These are phyloP conservation scores for Palythoa heliodiscus DNA, from an alignment of 92 coral and sea anemone species.

Conservation along the genomic window DNA sequence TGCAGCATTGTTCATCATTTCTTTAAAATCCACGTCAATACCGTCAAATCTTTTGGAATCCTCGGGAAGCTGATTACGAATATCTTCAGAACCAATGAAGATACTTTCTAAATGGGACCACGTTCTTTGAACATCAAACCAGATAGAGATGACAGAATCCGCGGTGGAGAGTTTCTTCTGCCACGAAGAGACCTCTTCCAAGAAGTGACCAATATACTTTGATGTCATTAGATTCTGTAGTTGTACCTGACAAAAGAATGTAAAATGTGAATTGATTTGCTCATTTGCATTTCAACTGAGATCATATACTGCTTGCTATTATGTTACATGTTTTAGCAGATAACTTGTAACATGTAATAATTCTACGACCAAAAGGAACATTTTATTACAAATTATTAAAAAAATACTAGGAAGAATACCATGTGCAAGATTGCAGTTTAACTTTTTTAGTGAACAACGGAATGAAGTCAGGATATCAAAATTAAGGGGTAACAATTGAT, in stretches of 20 bases:
- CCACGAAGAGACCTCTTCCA: constrained; percentile 98
- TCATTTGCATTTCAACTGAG: not conserved
- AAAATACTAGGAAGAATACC: too few relatives aligned
- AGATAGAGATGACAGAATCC: constrained; percentile 95
- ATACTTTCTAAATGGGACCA: constrained; percentile 99
- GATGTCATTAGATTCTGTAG: constrained; percentile 98
- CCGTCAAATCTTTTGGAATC: constrained; percentile 99
- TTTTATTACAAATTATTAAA: too few relatives aligned
- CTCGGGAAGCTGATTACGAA: constrained; percentile 95
- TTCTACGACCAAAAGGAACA: too few relatives aligned
- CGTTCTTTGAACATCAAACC: constrained; percentile 98
- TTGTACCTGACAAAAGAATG: constrained; percentile 68
- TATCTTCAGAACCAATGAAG: constrained; percentile 98
- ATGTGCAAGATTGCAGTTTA: too few relatives aligned
- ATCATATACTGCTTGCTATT: not conserved
- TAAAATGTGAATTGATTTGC: not conserved
- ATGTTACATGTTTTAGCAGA: not conserved
- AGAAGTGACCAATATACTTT: constrained; percentile 96
- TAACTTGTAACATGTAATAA: not conserved
- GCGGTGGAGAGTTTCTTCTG: constrained; percentile 95
- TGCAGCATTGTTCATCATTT: constrained; percentile 86
- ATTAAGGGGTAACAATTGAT: too few relatives aligned
- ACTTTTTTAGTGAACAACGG: too few relatives aligned
- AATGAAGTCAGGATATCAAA: too few relatives aligned
- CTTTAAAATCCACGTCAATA: constrained; percentile 94